Percentiles rank a stretch among this genome's conserved stretches.
Evolutionary conservation across 2,888 invertebrate species (phyloP).

Genomic region (Caenorhabditis becei): DNA sequence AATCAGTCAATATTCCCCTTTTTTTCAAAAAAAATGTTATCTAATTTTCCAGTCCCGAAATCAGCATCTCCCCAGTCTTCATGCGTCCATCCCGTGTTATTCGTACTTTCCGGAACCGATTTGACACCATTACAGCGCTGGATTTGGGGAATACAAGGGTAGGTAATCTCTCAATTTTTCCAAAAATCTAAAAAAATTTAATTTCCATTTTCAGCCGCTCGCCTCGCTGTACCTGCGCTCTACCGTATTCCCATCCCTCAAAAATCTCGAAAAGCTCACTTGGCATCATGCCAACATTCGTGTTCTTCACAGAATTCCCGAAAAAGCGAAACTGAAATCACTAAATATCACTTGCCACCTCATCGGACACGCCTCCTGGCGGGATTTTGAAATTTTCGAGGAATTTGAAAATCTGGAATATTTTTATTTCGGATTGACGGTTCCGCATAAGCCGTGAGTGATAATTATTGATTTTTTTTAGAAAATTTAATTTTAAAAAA

Average conservation of each 20-base stretch:
- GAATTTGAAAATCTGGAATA: constrained; percentile 52
- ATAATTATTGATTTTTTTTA: not conserved
- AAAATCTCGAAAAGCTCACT: constrained; percentile 47
- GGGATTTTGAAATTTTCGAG: constrained; percentile 18
- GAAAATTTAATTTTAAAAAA: not conserved
- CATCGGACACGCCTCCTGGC: constrained; percentile 11
- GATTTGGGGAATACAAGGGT: constrained; percentile 62
- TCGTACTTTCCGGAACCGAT: constrained; percentile 43
- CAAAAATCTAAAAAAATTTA: constrained; percentile 6
- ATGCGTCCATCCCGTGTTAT: constrained; percentile 65
- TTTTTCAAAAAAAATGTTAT: not conserved
- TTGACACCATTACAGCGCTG: constrained; percentile 46
- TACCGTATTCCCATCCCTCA: constrained; percentile 49
- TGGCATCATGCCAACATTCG: constrained; percentile 59
- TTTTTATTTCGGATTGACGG: constrained; percentile 60
- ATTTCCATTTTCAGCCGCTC: constrained; percentile 26
- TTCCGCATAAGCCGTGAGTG: constrained; percentile 51
- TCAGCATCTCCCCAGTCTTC: constrained; percentile 34
- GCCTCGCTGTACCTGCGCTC: constrained; percentile 34
- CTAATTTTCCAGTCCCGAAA: constrained; percentile 28
- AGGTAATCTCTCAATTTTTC: not conserved
- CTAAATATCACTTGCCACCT: constrained; percentile 46
- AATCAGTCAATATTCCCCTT: too few species aligned
- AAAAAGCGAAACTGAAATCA: constrained; percentile 35
- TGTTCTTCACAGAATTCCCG: constrained; percentile 39